Evolutionary conservation across 2,113 vertebrate genomes (phyloP), one percentile per base, ranked within the genome.

Genomic region (Pan paniscus): DNA sequence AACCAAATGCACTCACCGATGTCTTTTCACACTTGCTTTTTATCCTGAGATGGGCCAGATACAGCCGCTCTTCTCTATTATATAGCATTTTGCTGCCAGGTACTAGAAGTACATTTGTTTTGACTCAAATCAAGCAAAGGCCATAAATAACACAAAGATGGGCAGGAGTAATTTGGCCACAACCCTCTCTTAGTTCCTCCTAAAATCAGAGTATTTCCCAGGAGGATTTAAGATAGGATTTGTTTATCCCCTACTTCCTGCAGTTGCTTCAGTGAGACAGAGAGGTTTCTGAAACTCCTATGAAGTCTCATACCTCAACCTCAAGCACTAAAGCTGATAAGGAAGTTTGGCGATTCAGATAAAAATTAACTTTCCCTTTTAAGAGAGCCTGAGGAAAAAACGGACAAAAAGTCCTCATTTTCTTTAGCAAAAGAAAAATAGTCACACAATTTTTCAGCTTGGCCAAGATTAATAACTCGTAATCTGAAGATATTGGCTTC

Each of bases 401-500:
- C 30, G 70, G 2, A 50, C 25, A 17, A 38, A 59, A 90, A 52
- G 16, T 68, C 64, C 22, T 91, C 10, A 67, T 86, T 95, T 97
- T 95, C 96, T 96, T 67, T 67, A 79, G 92, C 87, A 43, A 93
- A 97, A 97, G 94, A 94, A 97, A 97, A 97, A 97, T 96, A 97
- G 86, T 94, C 96, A 93, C 78, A 96, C 72, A 82, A 86, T 97
- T 97, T 97, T 97, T 97, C 85, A 97, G 90, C 64, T 87, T 94
- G 81, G 89, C 73, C 46, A 89, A 96, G 96, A 98, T 98, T 96
- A 97, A 96, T 95, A 97, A 97, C 96, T 96, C 81, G 93, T 97
- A 97, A 97, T 97, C 61, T 68, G 88, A 97, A 97, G 96, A 96
- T 96, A 96, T 89, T 89, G 96, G 97, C 85, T 97, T 95, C 95